Conservation (phyloP, 2,888 invertebrate species). For the Polyommatus iphigenia region DNA sequence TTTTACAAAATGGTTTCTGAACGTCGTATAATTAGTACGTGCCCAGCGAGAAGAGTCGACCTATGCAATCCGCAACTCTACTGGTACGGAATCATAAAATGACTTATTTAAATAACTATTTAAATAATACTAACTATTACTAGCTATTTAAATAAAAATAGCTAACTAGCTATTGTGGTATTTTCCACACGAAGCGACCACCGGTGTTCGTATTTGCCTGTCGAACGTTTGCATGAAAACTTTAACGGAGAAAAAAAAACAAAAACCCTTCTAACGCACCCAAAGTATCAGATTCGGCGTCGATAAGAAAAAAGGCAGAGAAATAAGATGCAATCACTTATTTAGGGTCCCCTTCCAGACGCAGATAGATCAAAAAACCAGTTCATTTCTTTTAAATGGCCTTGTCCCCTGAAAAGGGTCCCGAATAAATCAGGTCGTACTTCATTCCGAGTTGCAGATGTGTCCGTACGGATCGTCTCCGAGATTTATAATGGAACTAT, state of each 20-base stretch:
- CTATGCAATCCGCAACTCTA: no score
- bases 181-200: no score
- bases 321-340: conserved; percentile 30
- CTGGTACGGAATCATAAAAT: no score
- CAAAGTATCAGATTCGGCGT: conserved; percentile 24
- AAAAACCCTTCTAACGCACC: conserved; percentile 21
- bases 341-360: conserved; percentile 24
- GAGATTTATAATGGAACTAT: conserved; percentile 25
- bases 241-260: conserved; percentile 15
- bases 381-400: conserved; percentile 30
- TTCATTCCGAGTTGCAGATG: conserved; percentile 32
- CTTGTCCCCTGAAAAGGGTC: conserved; percentile 26
- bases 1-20: no score
- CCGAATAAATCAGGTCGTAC: conserved; percentile 26
- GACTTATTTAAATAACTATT: no score
- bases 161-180: no score
- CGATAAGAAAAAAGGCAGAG: conserved; percentile 29
- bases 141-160: no score
- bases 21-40: no score
- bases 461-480: conserved; percentile 27
- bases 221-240: not conserved
- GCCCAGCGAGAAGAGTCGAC: no score
- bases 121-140: no score
- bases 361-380: conserved; percentile 30
- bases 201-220: not conserved